Percentiles rank a stretch among this genome's conserved stretches.
Conservation (phyloP, 2,797 vertebrate species). For the Crenichthys baileyi region DNA sequence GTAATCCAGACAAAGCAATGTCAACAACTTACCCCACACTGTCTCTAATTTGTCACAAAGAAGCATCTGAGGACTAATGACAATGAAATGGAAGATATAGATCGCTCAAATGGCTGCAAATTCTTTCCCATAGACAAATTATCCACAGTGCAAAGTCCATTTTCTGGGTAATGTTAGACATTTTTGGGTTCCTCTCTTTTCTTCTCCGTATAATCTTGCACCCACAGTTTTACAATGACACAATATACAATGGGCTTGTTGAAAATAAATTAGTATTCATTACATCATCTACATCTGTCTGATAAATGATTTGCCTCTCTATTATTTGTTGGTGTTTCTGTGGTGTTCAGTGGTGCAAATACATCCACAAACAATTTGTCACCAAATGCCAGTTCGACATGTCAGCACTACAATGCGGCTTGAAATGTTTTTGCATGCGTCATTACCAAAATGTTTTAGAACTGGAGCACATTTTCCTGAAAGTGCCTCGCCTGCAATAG, state of each 20-base stretch:
- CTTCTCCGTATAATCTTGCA: background rate
- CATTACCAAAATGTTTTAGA: constrained; percentile 45
- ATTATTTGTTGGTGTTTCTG: background rate
- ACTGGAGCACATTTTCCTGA: constrained; percentile 5
- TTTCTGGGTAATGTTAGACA: constrained; percentile 14
- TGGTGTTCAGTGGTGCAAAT: constrained; percentile 3
- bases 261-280: background rate
- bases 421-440: constrained; percentile 47
- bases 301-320: background rate
- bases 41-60: constrained; percentile 57
- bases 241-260: background rate
- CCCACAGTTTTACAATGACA: background rate
- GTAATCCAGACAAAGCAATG: constrained; percentile 28
- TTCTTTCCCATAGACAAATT: constrained; percentile 46
- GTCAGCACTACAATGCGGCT: constrained; percentile 44
- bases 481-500: constrained; percentile 18
- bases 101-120: constrained; percentile 57
- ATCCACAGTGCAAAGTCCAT: constrained; percentile 18
- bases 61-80: constrained; percentile 42
- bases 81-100: constrained; percentile 46
- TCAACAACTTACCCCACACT: constrained; percentile 34
- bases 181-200: constrained; percentile 8
- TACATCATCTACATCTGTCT: background rate
- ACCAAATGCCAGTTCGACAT: constrained; percentile 28
- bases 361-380: constrained; percentile 38